Percentiles rank a stretch among this genome's conserved stretches.
phyloP scores from a whole-genome alignment of 1,140 invertebrate species.

The Archegozetes longisetosus region DNA sequence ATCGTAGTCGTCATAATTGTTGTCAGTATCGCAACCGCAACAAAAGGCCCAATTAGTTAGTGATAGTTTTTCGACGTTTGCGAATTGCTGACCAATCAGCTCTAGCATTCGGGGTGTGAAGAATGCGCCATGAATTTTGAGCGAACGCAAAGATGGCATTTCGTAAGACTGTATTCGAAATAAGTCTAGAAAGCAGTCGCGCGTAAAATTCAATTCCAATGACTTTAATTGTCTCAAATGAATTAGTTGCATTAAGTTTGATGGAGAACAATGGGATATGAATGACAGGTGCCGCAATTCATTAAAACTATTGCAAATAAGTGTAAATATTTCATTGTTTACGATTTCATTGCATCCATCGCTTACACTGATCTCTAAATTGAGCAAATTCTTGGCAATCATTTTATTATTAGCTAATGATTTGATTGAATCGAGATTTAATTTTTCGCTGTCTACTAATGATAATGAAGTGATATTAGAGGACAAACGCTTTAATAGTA shows the following conservation, averaged over 20 bases:
- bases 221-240: background rate
- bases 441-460: background rate
- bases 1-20: background rate
- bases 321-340: background rate
- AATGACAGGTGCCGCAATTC: background rate
- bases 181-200: background rate
- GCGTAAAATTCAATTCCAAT: background rate
- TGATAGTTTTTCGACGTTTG: background rate
- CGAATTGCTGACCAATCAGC: background rate
- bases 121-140: background rate
- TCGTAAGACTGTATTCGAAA: background rate
- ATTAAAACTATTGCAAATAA: background rate
- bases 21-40: background rate
- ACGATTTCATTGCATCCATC: background rate
- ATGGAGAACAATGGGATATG: background rate
- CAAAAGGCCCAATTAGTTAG: background rate
- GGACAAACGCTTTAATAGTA: background rate
- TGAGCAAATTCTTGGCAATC: background rate
- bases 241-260: background rate
- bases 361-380: background rate
- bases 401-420: background rate
- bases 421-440: background rate
- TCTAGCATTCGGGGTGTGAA: background rate
- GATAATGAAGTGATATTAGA: background rate
- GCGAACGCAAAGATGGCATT: background rate